Conservation (phyloP, 2,888 invertebrate genomes). For the Phrixothrix hirtus region DNA sequence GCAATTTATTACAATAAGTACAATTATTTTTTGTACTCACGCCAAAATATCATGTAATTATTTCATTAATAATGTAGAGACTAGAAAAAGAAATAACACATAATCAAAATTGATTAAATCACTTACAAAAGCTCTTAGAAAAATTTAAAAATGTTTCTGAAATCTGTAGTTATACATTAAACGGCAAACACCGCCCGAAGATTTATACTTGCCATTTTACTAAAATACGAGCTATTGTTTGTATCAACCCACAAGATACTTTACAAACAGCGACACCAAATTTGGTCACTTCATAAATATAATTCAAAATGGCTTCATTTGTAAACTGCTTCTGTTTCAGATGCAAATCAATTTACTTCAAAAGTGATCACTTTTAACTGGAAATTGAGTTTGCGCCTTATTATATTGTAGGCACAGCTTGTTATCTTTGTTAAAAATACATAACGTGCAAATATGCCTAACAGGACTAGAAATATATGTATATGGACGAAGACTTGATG, state of each 20-base stretch:
- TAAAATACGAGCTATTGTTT: constrained; percentile 56
- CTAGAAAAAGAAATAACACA: background rate
- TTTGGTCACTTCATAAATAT: constrained; percentile 58
- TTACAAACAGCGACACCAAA: constrained; percentile 57
- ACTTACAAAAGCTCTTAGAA: constrained; percentile 9
- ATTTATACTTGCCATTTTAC: constrained; percentile 52
- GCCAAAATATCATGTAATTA: too few relatives aligned
- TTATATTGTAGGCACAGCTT: constrained; percentile 8
- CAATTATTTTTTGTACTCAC: background rate
- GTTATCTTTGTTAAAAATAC: constrained; percentile 4
- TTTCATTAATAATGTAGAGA: too few relatives aligned
- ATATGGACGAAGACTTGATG: constrained; percentile 44
- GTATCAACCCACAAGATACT: constrained; percentile 53
- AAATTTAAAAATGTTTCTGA: constrained; percentile 41
- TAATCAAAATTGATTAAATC: background rate
- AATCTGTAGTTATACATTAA: constrained; percentile 51
- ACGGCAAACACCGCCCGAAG: constrained; percentile 45
- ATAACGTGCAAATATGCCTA: constrained; percentile 23
- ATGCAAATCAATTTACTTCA: constrained; percentile 22
- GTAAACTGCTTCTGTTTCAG: constrained; percentile 44
- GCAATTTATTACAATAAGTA: background rate
- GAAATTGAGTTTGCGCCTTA: constrained; percentile 3
- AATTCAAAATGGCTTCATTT: constrained; percentile 58
- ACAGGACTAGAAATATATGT: constrained; percentile 12
- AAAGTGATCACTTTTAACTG: constrained; percentile 1